A percentile compares a stretch with the other conserved stretches of the same genome.
phyloP scores from a whole-genome alignment of 2,888 invertebrate species.

The Xylota sylvarum region DNA sequence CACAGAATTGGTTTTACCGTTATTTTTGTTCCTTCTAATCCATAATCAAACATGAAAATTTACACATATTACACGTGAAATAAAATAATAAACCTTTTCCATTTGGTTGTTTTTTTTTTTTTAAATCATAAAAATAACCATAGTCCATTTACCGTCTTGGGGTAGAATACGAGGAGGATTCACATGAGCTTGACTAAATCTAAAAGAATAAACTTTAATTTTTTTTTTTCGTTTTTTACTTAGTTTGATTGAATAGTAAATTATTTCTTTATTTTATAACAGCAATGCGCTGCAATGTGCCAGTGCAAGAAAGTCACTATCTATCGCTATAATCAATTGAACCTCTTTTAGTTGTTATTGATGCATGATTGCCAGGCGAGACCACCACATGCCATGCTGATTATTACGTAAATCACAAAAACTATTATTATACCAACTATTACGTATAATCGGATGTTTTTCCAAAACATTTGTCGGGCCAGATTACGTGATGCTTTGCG shows the following conservation, averaged over 20 bases:
- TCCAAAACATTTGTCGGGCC: conserved; percentile 96
- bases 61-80: conserved; percentile 17
- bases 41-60: conserved; percentile 19
- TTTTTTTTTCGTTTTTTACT: conserved; percentile 21
- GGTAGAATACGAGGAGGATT: conserved; percentile 47
- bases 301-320: conserved; percentile 16
- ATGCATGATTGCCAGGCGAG: conserved; percentile 91
- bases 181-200: conserved; percentile 46
- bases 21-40: background rate
- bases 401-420: conserved; percentile 92
- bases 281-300: conserved; percentile 12
- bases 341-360: conserved; percentile 81
- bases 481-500: conserved; percentile 93
- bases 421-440: conserved; percentile 88
- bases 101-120: background rate
- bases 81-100: conserved; percentile 53
- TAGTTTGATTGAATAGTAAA: conserved; percentile 36
- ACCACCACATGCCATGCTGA: conserved; percentile 95
- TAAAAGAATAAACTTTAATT: conserved; percentile 33
- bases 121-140: conserved; percentile 54
- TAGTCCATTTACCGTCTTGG: conserved; percentile 47
- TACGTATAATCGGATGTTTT: conserved; percentile 95
- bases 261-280: conserved; percentile 21
- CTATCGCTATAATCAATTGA: conserved; percentile 4
- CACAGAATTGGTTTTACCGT: conserved; percentile 15